Evolutionary conservation across 2,888 invertebrate genomes (phyloP).

Genomic region (Oscheius myriophilus): DNA sequence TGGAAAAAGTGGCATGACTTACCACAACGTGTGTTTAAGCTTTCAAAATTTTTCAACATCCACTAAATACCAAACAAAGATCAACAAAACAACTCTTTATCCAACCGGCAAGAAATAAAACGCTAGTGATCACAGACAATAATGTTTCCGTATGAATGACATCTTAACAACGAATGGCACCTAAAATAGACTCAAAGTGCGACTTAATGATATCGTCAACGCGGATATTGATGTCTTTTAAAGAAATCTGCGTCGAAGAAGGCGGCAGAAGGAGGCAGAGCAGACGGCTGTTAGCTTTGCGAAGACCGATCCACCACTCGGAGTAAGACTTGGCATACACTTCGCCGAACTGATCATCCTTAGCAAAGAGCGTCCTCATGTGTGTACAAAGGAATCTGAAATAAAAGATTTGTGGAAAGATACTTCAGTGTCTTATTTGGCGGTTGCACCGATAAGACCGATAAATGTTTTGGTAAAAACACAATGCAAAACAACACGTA

Average conservation of each 20-base stretch:
- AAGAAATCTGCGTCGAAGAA: constrained; percentile 40
- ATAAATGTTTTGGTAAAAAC: neutral
- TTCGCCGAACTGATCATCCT: constrained; percentile 55
- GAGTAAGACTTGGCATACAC: constrained; percentile 60
- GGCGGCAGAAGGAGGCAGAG: constrained; percentile 61
- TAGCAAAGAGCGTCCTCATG: constrained; percentile 55
- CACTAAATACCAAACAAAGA: too few species aligned
- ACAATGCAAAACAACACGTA: constrained; percentile 9
- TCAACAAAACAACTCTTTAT: too few species aligned
- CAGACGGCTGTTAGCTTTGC: constrained; percentile 59
- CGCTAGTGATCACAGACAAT: constrained; percentile 1
- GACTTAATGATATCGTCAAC: constrained; percentile 52
- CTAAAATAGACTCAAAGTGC: constrained; percentile 57
- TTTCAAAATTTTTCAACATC: too few species aligned
- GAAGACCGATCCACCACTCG: constrained; percentile 68
- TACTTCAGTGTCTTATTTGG: too few species aligned
- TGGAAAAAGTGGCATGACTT: too few species aligned
- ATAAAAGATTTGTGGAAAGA: too few species aligned
- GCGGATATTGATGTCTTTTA: constrained; percentile 57
- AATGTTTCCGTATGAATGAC: neutral
- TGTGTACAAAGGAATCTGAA: constrained; percentile 61
- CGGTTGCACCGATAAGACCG: neutral
- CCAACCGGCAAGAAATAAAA: too few species aligned
- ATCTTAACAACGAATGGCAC: neutral
- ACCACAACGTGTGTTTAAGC: too few species aligned